Evolutionary conservation across 2,113 vertebrate species (phyloP), one percentile per base, ranked within the genome.

Genomic region (Thunnus maccoyii): DNA sequence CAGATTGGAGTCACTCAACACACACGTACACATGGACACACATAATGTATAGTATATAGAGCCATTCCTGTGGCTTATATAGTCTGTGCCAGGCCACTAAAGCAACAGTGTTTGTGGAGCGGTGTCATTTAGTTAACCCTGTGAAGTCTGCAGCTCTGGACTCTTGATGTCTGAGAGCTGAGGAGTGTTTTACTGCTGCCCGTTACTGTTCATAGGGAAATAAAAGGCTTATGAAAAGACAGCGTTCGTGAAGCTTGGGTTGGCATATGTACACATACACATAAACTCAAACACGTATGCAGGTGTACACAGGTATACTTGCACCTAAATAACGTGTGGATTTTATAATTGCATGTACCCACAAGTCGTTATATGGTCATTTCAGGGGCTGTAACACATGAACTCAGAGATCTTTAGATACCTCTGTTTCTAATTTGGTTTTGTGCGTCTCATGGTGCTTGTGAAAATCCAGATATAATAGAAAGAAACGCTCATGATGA

Each of bases 71-170:
- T 20, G 65, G 65, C 67, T 78, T 22, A 6, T 27, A n/a, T 54
- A 56, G 72, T 52, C 78, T 46, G 66, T 62, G 52, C 72, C 56
- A 83, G 71, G 47, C 80, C 71, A 25, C 72, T 75, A 76, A 75
- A 57, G 60, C 69, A 70, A 46, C 76, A 50, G 50, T 84, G 67
- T 93, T 83, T 79, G 80, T 60, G 30, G 75, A 62, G 73, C 51
- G 67, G 81, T 79, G 72, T 80, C 72, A 72, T 78, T 78, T 72
- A 44, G 52, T 83, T 77, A 88, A 86, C 83, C 72, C 85, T 81
- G 82, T 70, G 13, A 82, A 65, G 78, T 89, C 76, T 78, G 77
- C 57, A 71, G 69, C 52, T 75, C 20, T 36, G 18, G 12, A 16
- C 58, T 57, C 18, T 30, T 65, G 63, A 58, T 69, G 64, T 46